phyloP scores from a whole-genome alignment of 1,140 invertebrate genomes.

The Copidosoma floridanum region DNA sequence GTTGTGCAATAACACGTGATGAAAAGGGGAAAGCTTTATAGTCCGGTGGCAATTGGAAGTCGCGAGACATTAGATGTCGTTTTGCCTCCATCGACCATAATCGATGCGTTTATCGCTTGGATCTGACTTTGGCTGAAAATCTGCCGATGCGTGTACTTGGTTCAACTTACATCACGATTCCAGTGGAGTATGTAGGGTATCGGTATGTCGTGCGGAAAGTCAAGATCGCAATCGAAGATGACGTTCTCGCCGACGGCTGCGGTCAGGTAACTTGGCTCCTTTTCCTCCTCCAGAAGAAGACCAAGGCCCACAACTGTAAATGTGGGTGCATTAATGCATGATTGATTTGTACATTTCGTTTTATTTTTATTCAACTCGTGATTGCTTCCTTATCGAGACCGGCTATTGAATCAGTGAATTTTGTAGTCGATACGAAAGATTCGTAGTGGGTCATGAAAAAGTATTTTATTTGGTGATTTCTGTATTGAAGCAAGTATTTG shows the following conservation, averaged over 20 bases:
- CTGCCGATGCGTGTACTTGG: too few relatives aligned
- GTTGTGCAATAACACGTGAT: too few relatives aligned
- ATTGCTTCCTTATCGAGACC: too few relatives aligned
- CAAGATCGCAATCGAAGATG: constrained; percentile 85
- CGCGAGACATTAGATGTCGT: neutral
- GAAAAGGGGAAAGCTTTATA: too few relatives aligned
- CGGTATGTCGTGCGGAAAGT: constrained; percentile 82
- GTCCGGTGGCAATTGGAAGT: neutral
- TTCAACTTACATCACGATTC: constrained; percentile 83
- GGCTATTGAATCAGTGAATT: too few relatives aligned
- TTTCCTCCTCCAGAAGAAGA: constrained; percentile 58
- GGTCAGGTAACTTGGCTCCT: constrained; percentile 66
- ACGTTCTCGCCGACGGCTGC: constrained; percentile 82
- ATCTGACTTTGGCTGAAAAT: neutral
- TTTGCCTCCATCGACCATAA: constrained; percentile 6
- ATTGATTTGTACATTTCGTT: too few relatives aligned
- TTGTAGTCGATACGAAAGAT: too few relatives aligned
- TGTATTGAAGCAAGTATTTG: too few relatives aligned
- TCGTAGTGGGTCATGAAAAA: too few relatives aligned
- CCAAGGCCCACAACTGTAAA: constrained; percentile 46
- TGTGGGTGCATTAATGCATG: neutral
- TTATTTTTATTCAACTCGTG: too few relatives aligned
- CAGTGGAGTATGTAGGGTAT: constrained; percentile 88
- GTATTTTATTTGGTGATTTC: too few relatives aligned
- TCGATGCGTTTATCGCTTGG: neutral